Conservation (phyloP, 2,888 invertebrate species). For the Polyommatus icarus region DNA sequence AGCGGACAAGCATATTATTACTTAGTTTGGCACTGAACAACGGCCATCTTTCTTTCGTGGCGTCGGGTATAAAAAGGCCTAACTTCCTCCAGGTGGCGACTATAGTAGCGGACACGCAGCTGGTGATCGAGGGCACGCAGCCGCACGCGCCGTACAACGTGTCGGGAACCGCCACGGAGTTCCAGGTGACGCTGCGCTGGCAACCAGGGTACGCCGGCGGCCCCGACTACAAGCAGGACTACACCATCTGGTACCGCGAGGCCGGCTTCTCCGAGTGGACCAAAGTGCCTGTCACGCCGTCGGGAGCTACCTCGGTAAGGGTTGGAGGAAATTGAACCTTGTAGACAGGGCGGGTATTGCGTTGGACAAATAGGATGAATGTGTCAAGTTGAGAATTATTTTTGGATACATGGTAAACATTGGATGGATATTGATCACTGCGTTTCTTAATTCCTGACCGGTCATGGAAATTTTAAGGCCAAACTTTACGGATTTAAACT, state of each 20-base stretch:
- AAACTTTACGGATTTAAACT: too few species aligned
- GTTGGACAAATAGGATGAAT: too few species aligned
- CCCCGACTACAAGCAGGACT: constrained; percentile 96
- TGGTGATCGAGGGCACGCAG: constrained; percentile 96
- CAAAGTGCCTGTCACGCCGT: constrained; percentile 95
- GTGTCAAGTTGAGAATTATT: too few species aligned
- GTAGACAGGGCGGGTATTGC: too few species aligned
- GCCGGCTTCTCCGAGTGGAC: constrained; percentile 94
- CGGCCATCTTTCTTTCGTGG: too few species aligned
- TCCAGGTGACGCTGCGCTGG: constrained; percentile 95
- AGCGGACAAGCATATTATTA: too few species aligned
- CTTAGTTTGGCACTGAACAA: too few species aligned
- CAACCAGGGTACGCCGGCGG: constrained; percentile 97
- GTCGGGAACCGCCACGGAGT: constrained; percentile 92
- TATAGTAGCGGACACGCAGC: constrained; percentile 93
- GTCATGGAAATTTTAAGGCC: too few species aligned
- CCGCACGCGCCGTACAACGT: constrained; percentile 98
- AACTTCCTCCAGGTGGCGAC: constrained; percentile 85
- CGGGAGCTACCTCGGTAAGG: constrained; percentile 87
- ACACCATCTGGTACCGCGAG: constrained; percentile 96
- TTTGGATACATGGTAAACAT: too few species aligned
- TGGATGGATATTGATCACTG: too few species aligned
- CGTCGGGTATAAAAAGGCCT: too few species aligned
- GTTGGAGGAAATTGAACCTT: not conserved
- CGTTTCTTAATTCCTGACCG: too few species aligned